phyloP scores from a whole-genome alignment of 2,888 invertebrate species.

The Omphaloscelis lunosa region DNA sequence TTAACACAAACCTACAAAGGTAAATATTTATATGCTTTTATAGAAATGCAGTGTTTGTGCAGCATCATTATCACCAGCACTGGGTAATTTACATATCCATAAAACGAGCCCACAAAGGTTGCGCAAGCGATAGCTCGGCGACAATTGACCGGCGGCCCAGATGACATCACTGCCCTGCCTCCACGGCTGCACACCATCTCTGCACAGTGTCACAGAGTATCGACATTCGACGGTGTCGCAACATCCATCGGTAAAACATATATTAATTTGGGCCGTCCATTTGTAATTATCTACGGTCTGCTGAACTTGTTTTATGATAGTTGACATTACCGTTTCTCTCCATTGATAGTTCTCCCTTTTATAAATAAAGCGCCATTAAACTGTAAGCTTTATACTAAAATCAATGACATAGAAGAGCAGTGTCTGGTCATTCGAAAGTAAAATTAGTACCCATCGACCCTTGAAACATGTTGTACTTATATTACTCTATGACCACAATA shows the following conservation, averaged over 20 bases:
- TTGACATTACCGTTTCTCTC: conserved; percentile 37
- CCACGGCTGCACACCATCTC: conserved; percentile 48
- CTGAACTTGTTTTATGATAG: conserved; percentile 66
- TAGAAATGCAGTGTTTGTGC: conserved; percentile 49
- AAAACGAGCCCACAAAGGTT: conserved; percentile 54
- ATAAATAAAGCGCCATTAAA: conserved; percentile 18
- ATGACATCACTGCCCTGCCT: conserved; percentile 79
- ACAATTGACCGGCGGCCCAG: conserved; percentile 81
- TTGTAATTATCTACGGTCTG: conserved; percentile 71
- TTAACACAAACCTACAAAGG: conserved; percentile 37
- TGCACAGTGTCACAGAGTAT: conserved; percentile 60
- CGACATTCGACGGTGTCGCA: conserved; percentile 68
- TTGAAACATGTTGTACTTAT: conserved; percentile 13
- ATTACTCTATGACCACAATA: conserved; percentile 34
- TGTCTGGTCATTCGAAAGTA: conserved; percentile 29
- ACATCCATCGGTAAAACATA: conserved; percentile 67
- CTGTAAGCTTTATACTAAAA: conserved; percentile 21
- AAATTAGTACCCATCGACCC: conserved; percentile 31
- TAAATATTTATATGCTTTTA: conserved; percentile 51
- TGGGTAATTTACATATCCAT: conserved; percentile 60
- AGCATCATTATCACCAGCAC: conserved; percentile 54
- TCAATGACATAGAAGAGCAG: conserved; percentile 32
- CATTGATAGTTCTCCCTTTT: conserved; percentile 43
- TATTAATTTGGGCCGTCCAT: conserved; percentile 71
- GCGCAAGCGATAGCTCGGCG: conserved; percentile 67